These are phyloP conservation scores for Chloroclystis v-ata DNA, from an alignment of 2,888 invertebrate species.

Conservation along the genomic window DNA sequence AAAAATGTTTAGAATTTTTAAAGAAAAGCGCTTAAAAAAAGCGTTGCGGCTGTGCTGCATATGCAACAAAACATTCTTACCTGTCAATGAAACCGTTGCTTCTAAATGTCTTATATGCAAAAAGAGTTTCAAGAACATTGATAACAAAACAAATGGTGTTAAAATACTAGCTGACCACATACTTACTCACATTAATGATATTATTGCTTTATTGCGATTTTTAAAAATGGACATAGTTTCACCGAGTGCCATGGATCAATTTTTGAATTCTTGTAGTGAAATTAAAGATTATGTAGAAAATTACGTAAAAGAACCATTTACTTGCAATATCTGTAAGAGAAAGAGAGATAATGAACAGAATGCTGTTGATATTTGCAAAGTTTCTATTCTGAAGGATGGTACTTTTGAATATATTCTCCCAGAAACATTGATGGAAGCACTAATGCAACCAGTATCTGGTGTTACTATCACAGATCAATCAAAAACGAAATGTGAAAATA, in stretches of 20 bases:
- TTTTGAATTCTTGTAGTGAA: conserved; percentile 29
- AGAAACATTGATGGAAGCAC: no score
- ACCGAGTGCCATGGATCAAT: conserved; percentile 28
- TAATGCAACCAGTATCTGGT: no score
- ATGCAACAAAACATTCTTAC: conserved; percentile 2
- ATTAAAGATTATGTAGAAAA: conserved; percentile 31
- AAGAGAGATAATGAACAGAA: not conserved
- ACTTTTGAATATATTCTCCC: no score
- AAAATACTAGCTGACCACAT: conserved; percentile 24
- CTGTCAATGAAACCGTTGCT: conserved; percentile 5
- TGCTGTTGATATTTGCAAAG: not conserved
- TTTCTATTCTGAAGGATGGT: no score
- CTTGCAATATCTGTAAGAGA: conserved; percentile 23
- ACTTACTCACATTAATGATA: conserved; percentile 30
- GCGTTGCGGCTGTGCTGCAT: not conserved
- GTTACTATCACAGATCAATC: no score
- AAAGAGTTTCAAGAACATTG: conserved; percentile 2
- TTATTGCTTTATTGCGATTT: conserved; percentile 28
- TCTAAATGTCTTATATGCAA: conserved; percentile 10
- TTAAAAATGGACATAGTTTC: conserved; percentile 22
- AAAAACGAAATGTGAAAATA: no score
- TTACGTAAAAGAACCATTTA: conserved; percentile 17
- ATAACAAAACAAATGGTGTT: no score
- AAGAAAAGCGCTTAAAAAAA: conserved; percentile 16
- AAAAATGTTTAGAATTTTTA: conserved; percentile 39